Base-by-base conservation (phyloP, 2,113 vertebrate genomes). In the Microcebus murinus region DNA sequence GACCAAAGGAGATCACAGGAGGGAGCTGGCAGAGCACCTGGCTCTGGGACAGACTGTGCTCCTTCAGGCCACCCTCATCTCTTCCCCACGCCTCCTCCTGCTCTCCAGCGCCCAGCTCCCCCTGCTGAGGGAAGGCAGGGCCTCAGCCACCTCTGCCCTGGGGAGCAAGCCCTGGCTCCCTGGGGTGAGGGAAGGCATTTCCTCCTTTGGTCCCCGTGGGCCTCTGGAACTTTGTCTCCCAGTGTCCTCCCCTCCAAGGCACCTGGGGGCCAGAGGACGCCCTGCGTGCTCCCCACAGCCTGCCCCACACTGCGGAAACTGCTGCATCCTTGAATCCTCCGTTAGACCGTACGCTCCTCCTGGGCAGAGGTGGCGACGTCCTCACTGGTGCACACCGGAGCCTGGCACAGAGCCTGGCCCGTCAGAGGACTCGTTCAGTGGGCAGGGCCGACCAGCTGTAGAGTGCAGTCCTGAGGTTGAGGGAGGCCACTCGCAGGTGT, bases 361-460 rank as follows among this genome's bases (percentile, higher is more conserved):
- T 6, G 31, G 42, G 55, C 18, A 29, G 79, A 50, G 15, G 42
- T 8, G 13, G 6, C 29, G 45, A 45, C 7, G 31, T 14, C 55
- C 3, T 55, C 20, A 59, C 14, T 15, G 55, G 14, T 36, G 12
- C 17, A 25, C 31, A 17, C 29, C 21, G 9, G 77, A 55, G 27
- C 52, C 50, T 20, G 42, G 67, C 34, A 39, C 17, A 18, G 55
- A 1, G 31, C 18, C 55, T 9, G 57, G 31, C 34, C 74, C 74
- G 20, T 0, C 23, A 13, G 18, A 39, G 63, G 55, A 15, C 20
- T 25, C 6, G 25, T 23, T 48, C n/a, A 1, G 45, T 13, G 39
- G n/a, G 34, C 6, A 1, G n/a, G 63, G 81, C 45, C 0, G 0
- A 3, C 31, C 25, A 34, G 36, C 45, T 9, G 7, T 29, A 31